Evolutionary conservation across 1,140 invertebrate species (phyloP), one percentile per base, ranked within the genome.

Genomic region (Xylocopa sonorina): DNA sequence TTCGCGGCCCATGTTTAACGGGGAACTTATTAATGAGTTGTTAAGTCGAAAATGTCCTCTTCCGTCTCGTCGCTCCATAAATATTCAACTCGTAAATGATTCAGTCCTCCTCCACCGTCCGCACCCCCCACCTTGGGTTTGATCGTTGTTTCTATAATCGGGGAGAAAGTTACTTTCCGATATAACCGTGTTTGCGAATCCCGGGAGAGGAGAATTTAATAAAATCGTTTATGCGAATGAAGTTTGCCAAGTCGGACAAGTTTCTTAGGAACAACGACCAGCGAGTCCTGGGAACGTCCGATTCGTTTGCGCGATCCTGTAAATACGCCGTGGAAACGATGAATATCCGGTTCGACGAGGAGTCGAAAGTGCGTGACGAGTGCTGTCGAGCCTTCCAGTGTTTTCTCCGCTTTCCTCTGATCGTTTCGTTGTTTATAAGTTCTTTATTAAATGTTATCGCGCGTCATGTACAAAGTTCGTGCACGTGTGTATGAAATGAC

Each of bases 51-150:
- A 87, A 86, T 80, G 84, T 83, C 41, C 76, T 16, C 69, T 50
- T 85, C 79, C 63, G 68, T 84, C 58, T 55, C 69, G 74, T 53
- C 55, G 76, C 68, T 84, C 75, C 66, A 88, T 88, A 88, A 88
- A 88, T 88, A 88, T 88, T 87, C 86, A 88, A 69, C 80, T 85
- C 60, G 84, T 78, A 84, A 83, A 87, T 81, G 85, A 87, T 83
- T 82, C 80, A 58, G 64, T 66, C 57, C 43, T 43, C 62, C 43
- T 12, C 48, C n/a, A 3, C 63, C 43, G 5, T 3, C 24, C 57
- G n/a, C n/a, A n/a, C 64, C 53, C 29, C 50, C 6, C n/a, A 18
- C 9, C 46, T 14, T 18, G 4, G 43, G 48, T 51, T 77, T 63
- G 57, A 67, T 80, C 69, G 55, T 72, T 81, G 82, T 84, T 84